Base-by-base conservation (phyloP, 1,140 invertebrate species). In the Rhopalosiphum maidis region DNA sequence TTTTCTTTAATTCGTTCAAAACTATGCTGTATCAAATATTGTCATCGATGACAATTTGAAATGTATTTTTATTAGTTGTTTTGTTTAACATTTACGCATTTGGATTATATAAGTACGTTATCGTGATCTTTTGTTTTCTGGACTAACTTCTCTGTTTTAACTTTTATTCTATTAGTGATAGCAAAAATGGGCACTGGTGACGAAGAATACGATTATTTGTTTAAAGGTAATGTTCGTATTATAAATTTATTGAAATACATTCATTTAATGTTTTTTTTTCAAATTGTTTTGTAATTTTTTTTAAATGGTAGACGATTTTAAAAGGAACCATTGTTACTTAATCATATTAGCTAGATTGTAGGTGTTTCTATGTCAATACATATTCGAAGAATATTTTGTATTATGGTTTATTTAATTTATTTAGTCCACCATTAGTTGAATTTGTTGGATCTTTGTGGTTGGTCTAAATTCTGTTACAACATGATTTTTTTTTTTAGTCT, bases 191-290 rank as follows among this genome's bases (percentile, higher is more conserved):
- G 97, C 96, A 98, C 97, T 96, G 98, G 98, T 96, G 99, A 99
- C 96, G 99, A 99, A 96, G 99, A 99, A 96, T 99, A 99, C 96
- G 99, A 99, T 96, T 99, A 99, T 97, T 97, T 99, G 96, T 99
- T 99, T 96, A 99, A 99, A 99, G 99, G 99, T 99, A 93, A 90
- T 88, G n/a, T 54, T 54, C 8, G 4, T 77, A 15, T n/a, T 9
- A n/a, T 15, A 35, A 15, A 77, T 77, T n/a, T 77, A 18, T 77
- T 18, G 15, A 77, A n/a, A n/a, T n/a, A 18, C 15, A 77, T n/a
- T 77, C 1, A 15, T 77, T 6, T 77, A 18, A 77, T 77, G n/a
- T 77, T 77, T 77, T 5, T 77, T 1, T 1, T 6, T 77, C 0
- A 18, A n/a, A 77, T 77, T 77, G 4, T 77, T 18, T 5, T 68